phyloP scores from a whole-genome alignment of 2,113 vertebrate genomes.

The Plectropomus leopardus region DNA sequence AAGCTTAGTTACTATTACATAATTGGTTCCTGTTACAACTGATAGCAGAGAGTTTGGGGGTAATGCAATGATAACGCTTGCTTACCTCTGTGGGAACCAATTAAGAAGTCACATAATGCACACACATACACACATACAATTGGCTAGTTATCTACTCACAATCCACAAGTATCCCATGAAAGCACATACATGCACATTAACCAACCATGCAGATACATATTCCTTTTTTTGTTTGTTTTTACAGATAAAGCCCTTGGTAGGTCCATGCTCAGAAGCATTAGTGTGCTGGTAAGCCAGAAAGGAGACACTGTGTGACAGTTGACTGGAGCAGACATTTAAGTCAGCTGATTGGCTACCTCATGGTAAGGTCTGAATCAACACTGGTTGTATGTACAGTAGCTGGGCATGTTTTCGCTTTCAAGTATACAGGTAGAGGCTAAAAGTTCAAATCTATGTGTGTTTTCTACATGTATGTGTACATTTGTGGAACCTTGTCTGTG shows the following conservation, averaged over 20 bases:
- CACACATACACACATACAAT: constrained; percentile 25
- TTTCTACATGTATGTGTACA: background rate
- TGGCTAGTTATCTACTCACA: constrained; percentile 6
- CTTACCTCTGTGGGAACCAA: constrained; percentile 49
- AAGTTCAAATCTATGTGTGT: background rate
- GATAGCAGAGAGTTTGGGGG: constrained; percentile 31
- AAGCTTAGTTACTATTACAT: constrained; percentile 43
- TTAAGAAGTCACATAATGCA: constrained; percentile 41
- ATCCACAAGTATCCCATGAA: background rate
- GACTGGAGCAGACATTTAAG: constrained; percentile 38
- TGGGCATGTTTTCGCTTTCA: constrained; percentile 11
- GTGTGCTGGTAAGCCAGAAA: constrained; percentile 1
- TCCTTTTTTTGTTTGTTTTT: background rate
- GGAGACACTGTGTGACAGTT: constrained; percentile 22
- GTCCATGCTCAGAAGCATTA: constrained; percentile 21
- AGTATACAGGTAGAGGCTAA: background rate
- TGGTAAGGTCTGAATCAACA: constrained; percentile 5
- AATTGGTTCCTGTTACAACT: constrained; percentile 46
- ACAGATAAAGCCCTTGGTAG: constrained; percentile 2
- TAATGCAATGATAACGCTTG: constrained; percentile 23
- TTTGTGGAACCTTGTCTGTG: background rate
- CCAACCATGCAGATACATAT: constrained; percentile 2
- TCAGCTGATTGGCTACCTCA: constrained; percentile 32
- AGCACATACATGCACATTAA: constrained; percentile 17
- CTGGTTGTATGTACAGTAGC: background rate